A percentile compares a stretch with the other conserved stretches of the same genome.
Evolutionary conservation across 1,140 invertebrate species (phyloP).

Genomic region (Pygmarrhopalites habei): DNA sequence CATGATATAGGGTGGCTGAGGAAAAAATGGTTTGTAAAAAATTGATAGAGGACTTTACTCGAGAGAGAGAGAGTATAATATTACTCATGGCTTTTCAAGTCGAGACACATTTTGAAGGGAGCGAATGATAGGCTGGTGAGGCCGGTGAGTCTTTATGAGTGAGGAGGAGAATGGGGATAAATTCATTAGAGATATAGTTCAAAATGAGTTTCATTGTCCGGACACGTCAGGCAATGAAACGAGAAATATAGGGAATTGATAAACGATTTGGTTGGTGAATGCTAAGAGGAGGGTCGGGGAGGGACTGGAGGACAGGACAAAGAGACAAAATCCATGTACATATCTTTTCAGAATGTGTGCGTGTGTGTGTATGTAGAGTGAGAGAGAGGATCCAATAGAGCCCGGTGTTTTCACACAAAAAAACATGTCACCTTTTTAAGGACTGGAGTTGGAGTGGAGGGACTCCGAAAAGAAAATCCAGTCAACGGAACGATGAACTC

Average conservation of each 20-base stretch:
- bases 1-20: too few species aligned
- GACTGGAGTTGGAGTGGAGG: not conserved
- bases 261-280: constrained; percentile 36
- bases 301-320: too few species aligned
- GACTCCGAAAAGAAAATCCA: constrained; percentile 27
- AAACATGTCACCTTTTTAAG: constrained; percentile 35
- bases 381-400: not conserved
- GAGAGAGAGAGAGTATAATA: too few species aligned
- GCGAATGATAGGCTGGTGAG: constrained; percentile 16
- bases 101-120: too few species aligned
- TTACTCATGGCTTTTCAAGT: too few species aligned
- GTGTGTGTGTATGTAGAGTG: not conserved
- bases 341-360: not conserved
- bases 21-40: too few species aligned
- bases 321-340: not conserved
- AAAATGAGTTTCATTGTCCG: constrained; percentile 35
- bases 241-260: constrained; percentile 35
- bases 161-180: constrained; percentile 27
- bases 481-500: constrained; percentile 39
- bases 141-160: constrained; percentile 4
- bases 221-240: constrained; percentile 29
- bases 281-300: constrained; percentile 12
- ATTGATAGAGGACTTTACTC: too few species aligned
- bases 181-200: constrained; percentile 38
- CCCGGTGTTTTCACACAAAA: constrained; percentile 32